Evolutionary conservation across 1,140 invertebrate species (phyloP), one percentile per base, ranked within the genome.

Genomic region (Drosophila melanica): DNA sequence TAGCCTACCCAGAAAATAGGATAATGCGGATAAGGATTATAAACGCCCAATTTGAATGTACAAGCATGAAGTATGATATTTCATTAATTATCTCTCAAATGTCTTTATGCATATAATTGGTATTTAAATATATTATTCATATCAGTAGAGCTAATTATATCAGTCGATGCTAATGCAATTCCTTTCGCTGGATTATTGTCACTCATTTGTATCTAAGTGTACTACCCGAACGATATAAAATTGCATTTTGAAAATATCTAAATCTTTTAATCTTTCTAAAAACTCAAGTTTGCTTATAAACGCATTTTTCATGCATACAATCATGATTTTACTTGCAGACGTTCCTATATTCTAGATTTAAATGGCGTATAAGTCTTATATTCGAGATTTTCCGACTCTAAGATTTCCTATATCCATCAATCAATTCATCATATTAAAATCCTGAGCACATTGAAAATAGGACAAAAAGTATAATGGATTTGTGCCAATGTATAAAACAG

Each of bases 1-100:
- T 81, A 85, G 80, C 84, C 78, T 75, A 79, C 85, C 84, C 89
- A 85, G 89, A 90, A 90, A 89, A 90, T 85, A 73, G 84, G 89
- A 90, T 90, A 90, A 90, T 55, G 73, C 58, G 75, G 74, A 85
- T 90, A 79, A 90, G 75, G 53, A 66, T 72, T 70, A 77, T 62
- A 54, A 66, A 69, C 71, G 73, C 55, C 33, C n/a, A 14, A 53
- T 14, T 23, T 42, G 27, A 41, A 55, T 10, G 33, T 11, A 14
- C 33, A 12, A 69, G 23, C 55, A 16, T 33, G 9, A 18, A 18
- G 58, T 74, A 79, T 81, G 66, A 73, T 75, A 76, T 87, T 81
- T 70, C 67, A 57, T 75, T 75, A 87, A 90, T 90, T 87, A 90
- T 90, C 84, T 89, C 60, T 33, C 8, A 69, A 82, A 90, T 89